Evolutionary conservation across 1,140 invertebrate genomes (phyloP).

Genomic region (Littorina saxatilis): DNA sequence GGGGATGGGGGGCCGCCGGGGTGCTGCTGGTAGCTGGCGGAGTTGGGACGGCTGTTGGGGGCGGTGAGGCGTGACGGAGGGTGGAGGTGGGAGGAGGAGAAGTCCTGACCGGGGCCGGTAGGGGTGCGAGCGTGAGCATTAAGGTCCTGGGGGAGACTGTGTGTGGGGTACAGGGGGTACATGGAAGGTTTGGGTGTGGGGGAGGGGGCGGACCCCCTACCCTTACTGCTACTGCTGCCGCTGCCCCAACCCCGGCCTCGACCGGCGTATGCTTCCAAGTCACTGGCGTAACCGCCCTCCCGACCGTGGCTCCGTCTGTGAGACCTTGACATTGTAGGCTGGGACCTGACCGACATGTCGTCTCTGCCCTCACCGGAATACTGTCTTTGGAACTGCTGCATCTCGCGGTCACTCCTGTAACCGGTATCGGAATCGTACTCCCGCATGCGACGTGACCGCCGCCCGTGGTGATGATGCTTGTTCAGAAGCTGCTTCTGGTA

Average conservation of each 20-base stretch:
- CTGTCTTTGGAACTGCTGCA: conserved; percentile 50
- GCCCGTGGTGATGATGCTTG: conserved; percentile 48
- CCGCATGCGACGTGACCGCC: conserved; percentile 51
- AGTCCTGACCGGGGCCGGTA: neutral
- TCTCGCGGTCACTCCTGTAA: conserved; percentile 70
- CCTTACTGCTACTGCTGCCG: conserved; percentile 41
- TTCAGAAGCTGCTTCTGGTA: conserved; percentile 45
- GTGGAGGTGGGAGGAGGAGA: neutral
- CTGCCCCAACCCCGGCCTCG: conserved; percentile 27
- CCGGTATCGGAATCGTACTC: conserved; percentile 74
- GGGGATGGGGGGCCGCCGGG: conserved; percentile 53
- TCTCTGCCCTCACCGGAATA: conserved; percentile 37
- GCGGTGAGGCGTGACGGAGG: neutral
- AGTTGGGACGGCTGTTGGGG: conserved; percentile 2
- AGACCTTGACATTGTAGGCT: conserved; percentile 35
- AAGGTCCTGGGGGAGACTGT: conserved; percentile 56
- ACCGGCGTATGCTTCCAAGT: conserved; percentile 64
- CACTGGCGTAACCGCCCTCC: conserved; percentile 68
- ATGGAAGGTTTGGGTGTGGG: conserved; percentile 19
- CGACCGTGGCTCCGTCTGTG: conserved; percentile 24
- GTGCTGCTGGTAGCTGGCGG: conserved; percentile 20
- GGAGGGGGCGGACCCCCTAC: neutral
- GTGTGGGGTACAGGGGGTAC: conserved; percentile 45
- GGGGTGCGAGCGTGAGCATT: neutral
- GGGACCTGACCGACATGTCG: conserved; percentile 40